Conservation (phyloP, 2,888 invertebrate genomes). For the Sinelater perroti region DNA sequence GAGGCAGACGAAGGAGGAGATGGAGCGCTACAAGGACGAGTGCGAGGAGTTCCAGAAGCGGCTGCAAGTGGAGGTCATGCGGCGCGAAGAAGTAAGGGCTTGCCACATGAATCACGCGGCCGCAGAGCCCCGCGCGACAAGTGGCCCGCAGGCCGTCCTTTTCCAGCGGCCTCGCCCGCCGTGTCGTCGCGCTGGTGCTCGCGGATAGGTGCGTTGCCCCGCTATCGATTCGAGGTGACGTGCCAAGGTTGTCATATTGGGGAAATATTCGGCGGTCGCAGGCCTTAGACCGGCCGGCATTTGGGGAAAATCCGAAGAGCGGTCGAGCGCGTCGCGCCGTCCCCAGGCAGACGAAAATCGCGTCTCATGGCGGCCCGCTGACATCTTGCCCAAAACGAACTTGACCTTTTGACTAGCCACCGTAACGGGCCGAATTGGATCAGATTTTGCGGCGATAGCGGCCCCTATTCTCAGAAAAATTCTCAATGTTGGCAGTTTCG, state of each 20-base stretch:
- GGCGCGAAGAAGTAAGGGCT: conserved; percentile 95
- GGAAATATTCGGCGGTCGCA: conserved; percentile 31
- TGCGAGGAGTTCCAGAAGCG: conserved; percentile 96
- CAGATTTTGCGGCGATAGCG: no score
- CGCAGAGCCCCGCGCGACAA: conserved; percentile 4
- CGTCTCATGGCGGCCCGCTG: neutral
- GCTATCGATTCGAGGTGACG: conserved; percentile 44
- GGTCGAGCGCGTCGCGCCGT: no score
- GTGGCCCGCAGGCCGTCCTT: conserved; percentile 13
- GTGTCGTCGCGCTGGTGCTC: conserved; percentile 17
- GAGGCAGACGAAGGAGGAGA: conserved; percentile 98
- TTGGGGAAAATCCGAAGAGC: no score
- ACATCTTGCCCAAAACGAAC: neutral
- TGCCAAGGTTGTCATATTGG: conserved; percentile 36
- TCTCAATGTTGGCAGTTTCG: no score
- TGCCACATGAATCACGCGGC: conserved; percentile 24
- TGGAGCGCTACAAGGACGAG: conserved; percentile 98
- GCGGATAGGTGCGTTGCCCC: conserved; percentile 40
- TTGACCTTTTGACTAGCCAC: neutral
- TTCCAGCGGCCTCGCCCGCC: conserved; percentile 19
- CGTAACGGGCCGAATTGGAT: neutral
- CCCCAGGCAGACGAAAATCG: neutral
- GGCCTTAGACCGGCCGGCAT: no score
- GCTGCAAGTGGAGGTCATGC: conserved; percentile 93
- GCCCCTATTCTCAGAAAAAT: no score